A percentile compares a stretch with the other conserved stretches of the same genome.
Evolutionary conservation across 1,140 invertebrate genomes (phyloP).

Genomic region (Cyclargus thomasi): DNA sequence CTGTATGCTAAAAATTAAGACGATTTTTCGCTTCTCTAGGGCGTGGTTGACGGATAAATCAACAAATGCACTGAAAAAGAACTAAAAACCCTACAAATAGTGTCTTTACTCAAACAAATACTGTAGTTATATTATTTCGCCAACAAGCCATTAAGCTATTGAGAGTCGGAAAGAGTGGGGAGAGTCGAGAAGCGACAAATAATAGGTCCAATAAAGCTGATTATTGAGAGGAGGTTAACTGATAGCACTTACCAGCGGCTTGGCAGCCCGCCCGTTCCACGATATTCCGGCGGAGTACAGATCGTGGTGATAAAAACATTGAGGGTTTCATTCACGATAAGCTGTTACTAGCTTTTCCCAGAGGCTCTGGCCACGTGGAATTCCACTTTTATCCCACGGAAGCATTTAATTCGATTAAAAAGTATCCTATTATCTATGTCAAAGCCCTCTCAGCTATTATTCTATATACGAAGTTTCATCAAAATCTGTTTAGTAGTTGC

Average conservation of each 20-base stretch:
- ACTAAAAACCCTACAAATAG: background rate
- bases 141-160: background rate
- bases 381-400: too few species aligned
- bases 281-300: background rate
- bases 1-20: too few species aligned
- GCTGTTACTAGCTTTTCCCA: background rate
- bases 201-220: background rate
- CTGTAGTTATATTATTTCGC: background rate
- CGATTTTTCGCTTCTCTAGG: too few species aligned
- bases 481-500: too few species aligned
- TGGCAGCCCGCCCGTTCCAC: background rate
- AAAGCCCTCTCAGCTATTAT: too few species aligned
- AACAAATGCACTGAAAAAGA: too few species aligned
- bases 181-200: background rate
- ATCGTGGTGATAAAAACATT: background rate
- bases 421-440: too few species aligned
- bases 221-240: background rate
- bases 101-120: background rate
- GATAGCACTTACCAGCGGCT: slow-evolving; percentile 7
- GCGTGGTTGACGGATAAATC: too few species aligned
- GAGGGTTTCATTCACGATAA: background rate
- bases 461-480: too few species aligned
- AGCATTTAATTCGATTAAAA: too few species aligned
- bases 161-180: background rate
- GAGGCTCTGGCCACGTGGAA: too few species aligned